Evolutionary conservation across 2,797 vertebrate genomes (phyloP), one percentile per base, ranked within the genome.

Genomic region (Coendou prehensilis): DNA sequence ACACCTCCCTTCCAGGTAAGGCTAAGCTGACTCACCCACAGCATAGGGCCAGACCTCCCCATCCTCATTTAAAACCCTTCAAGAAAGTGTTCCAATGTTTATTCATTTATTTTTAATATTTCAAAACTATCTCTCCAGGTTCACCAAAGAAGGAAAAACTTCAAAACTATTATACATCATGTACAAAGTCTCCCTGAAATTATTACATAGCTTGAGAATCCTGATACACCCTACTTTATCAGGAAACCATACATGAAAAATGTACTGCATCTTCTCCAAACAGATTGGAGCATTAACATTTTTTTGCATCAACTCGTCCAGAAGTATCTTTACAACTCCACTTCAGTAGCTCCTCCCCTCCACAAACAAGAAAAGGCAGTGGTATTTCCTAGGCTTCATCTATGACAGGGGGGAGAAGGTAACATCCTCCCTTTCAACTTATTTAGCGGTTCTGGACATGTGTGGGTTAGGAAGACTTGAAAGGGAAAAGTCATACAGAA

Each of bases 371-470:
- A 83, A 69, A 80, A 89, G 45, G n/a, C 50, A 81, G 30, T 50
- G 15, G 2, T 26, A 41, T 76, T 84, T 93, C 22, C 71, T 14
- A 79, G 84, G 59, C 81, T 76, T 56, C 75, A 0, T 71, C 63
- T 69, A 8, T 50, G 89, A 89, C 75, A 69, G 71, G 30, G 61
- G 11, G 56, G 37, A 87, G 73, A 76, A 84, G 79, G 75, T 50
- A 75, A 57, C 69, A 33, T 57, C 67, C 47, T 94, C 85, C 22
- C 52, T 87, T 84, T 47, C 95, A 87, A 67, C 41, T 89, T 45
- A 45, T 76, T 95, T 61, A 33, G 71, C 79, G 37, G 61, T 73
- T 79, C 33, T 69, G 33, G 90, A 88, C 50, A 82, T 30, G 37
- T 30, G 45, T 87, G 59, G 67, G 87, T 59, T 92, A 52, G 71